phyloP scores from a whole-genome alignment of 1,140 invertebrate species.

The Meteorus sp. region DNA sequence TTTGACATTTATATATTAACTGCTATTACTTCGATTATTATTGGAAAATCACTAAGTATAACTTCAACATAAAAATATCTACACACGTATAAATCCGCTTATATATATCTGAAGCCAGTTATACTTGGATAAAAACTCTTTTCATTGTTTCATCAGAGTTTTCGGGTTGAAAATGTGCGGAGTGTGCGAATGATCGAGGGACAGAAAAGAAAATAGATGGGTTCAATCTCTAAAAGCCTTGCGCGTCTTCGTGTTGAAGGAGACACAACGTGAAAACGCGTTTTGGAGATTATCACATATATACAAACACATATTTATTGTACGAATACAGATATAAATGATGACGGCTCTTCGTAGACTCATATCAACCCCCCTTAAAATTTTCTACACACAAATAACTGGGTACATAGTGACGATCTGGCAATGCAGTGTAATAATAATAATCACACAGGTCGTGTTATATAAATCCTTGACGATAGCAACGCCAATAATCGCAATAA shows the following conservation, averaged over 20 bases:
- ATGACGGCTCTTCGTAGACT: background rate
- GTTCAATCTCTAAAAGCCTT: conserved; percentile 21
- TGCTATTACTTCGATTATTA: conserved; percentile 7
- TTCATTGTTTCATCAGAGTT: background rate
- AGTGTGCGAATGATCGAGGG: conserved; percentile 10
- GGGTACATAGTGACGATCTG: background rate
- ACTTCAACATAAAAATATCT: background rate
- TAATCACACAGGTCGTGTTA: background rate
- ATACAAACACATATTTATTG: background rate
- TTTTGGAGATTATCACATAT: conserved; percentile 9
- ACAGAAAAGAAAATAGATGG: conserved; percentile 15
- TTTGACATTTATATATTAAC: conserved; percentile 9
- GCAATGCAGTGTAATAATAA: background rate
- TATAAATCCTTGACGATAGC: conserved; percentile 15
- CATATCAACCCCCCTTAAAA: background rate
- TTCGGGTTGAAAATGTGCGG: background rate
- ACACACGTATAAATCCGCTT: background rate
- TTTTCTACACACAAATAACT: background rate
- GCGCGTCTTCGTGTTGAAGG: background rate
- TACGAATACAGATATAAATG: background rate
- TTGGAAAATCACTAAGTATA: conserved; percentile 9
- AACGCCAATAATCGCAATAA: conserved; percentile 59
- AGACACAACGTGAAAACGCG: background rate
- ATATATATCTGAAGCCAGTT: background rate
- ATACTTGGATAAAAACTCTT: background rate